Percentiles rank a stretch among this genome's conserved stretches.
phyloP scores from a whole-genome alignment of 2,888 invertebrate genomes.

The Scaptomyza cyrtandrae region DNA sequence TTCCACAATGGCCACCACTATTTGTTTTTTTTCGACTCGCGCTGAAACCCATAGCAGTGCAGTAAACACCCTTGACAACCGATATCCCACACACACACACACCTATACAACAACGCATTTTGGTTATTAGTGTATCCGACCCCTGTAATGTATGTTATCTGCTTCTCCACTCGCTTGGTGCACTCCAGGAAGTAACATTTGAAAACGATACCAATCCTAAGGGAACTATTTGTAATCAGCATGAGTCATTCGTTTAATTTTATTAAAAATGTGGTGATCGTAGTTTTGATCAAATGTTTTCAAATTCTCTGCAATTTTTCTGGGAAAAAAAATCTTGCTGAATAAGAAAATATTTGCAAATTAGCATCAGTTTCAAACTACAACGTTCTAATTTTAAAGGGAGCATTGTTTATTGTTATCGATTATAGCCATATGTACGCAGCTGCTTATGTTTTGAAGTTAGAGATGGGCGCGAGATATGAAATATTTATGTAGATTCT shows the following conservation, averaged over 20 bases:
- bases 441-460: conserved; percentile 3
- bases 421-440: conserved; percentile 6
- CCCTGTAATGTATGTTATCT: conserved; percentile 27
- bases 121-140: conserved; percentile 30
- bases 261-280: neutral
- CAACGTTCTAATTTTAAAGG: conserved; percentile 8
- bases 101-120: conserved; percentile 7
- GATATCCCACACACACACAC: conserved; percentile 47
- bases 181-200: conserved; percentile 10
- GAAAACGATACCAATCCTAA: conserved; percentile 4
- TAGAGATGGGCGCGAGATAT: conserved; percentile 8
- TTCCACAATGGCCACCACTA: conserved; percentile 40
- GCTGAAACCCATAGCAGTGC: conserved; percentile 53
- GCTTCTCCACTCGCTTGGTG: conserved; percentile 4
- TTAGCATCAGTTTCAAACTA: neutral
- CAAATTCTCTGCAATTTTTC: neutral
- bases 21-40: conserved; percentile 26
- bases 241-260: conserved; percentile 3
- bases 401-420: conserved; percentile 8
- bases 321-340: neutral
- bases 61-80: conserved; percentile 75
- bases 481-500: conserved; percentile 11
- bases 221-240: neutral
- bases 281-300: too few species aligned
- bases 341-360: neutral